A percentile compares a stretch with the other conserved stretches of the same genome.
These are phyloP conservation scores for Penaeus japonicus DNA, from an alignment of 1,140 invertebrate genomes.

Conservation along the genomic window DNA sequence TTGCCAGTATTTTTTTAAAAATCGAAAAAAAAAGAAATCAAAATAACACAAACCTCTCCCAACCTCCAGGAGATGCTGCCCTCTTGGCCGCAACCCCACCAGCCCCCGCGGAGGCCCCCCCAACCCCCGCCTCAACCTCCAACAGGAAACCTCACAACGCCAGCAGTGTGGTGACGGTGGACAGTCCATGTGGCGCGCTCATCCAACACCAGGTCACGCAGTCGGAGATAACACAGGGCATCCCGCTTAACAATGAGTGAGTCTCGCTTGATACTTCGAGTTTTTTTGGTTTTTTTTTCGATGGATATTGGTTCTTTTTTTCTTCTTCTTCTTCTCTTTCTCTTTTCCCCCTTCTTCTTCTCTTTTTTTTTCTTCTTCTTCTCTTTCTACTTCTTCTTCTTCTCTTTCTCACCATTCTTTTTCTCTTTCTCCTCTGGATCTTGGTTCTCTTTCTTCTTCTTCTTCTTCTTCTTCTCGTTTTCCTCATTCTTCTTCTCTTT, in stretches of 20 bases:
- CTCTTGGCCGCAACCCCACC: neutral
- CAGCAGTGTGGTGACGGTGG: slow-evolving; percentile 33
- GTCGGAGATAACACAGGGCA: slow-evolving; percentile 54
- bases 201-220: slow-evolving; percentile 57
- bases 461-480: too few relatives aligned
- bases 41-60: neutral
- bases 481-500: too few relatives aligned
- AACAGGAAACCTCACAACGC: neutral
- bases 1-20: too few relatives aligned
- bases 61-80: neutral
- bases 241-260: slow-evolving; percentile 58
- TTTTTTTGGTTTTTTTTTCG: neutral
- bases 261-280: neutral
- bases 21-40: too few relatives aligned
- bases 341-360: too few relatives aligned
- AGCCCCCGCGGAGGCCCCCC: neutral
- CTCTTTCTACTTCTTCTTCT: too few relatives aligned
- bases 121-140: neutral
- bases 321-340: neutral
- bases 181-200: slow-evolving; percentile 41
- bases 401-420: too few relatives aligned
- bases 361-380: too few relatives aligned
- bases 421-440: too few relatives aligned
- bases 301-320: neutral
- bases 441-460: too few relatives aligned